phyloP scores from a whole-genome alignment of 2,113 vertebrate genomes.

The Toxotes chatareus region DNA sequence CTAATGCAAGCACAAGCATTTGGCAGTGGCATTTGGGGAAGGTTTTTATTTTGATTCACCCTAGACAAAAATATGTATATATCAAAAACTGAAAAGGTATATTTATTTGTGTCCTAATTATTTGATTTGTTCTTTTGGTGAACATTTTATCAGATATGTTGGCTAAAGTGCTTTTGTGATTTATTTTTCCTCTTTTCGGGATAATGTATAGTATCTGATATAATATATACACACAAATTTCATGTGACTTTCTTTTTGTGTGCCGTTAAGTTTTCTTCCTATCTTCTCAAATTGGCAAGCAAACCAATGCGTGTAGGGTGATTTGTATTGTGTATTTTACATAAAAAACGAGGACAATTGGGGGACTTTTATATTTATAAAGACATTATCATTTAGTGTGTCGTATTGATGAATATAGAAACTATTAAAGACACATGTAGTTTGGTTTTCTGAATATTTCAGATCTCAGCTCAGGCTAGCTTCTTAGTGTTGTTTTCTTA shows the following conservation, averaged over 20 bases:
- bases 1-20: slow-evolving; percentile 87
- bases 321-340: slow-evolving; percentile 90
- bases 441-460: slow-evolving; percentile 91
- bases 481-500: slow-evolving; percentile 90
- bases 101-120: slow-evolving; percentile 85
- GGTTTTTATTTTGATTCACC: slow-evolving; percentile 64
- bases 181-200: slow-evolving; percentile 62
- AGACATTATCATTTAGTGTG: slow-evolving; percentile 87
- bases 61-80: slow-evolving; percentile 83
- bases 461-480: slow-evolving; percentile 90
- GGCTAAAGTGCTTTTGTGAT: slow-evolving; percentile 83
- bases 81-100: slow-evolving; percentile 78
- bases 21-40: slow-evolving; percentile 79
- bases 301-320: slow-evolving; percentile 84
- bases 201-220: slow-evolving; percentile 86
- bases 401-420: slow-evolving; percentile 86
- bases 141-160: slow-evolving; percentile 78
- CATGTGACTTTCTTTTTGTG: slow-evolving; percentile 80
- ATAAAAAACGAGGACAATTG: slow-evolving; percentile 82
- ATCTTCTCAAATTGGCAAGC: slow-evolving; percentile 83
- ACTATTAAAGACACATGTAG: slow-evolving; percentile 89
- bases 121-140: slow-evolving; percentile 80
- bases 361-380: slow-evolving; percentile 90
- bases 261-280: slow-evolving; percentile 81
- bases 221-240: slow-evolving; percentile 82